These are phyloP conservation scores for Allobates femoralis DNA, from an alignment of 2,797 vertebrate species.

Conservation along the genomic window DNA sequence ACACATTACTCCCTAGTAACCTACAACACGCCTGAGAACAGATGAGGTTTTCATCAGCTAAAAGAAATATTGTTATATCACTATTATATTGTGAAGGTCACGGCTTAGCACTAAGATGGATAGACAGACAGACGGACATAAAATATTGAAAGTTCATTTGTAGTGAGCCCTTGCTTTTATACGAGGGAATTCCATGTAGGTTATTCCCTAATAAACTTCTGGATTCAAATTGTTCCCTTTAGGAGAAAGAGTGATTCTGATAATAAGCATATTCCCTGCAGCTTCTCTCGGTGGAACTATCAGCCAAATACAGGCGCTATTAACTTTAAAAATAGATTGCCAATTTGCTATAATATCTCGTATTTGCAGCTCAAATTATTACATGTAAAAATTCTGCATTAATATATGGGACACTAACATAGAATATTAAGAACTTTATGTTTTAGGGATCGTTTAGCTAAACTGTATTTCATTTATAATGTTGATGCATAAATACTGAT, in stretches of 20 bases:
- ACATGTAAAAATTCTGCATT: not conserved
- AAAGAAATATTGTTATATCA: no score
- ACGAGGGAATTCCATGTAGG: constrained; percentile 2
- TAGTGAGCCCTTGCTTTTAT: not conserved
- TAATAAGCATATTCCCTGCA: constrained; percentile 12
- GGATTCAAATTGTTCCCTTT: constrained; percentile 63
- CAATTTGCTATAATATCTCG: not conserved
- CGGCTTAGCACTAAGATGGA: not conserved
- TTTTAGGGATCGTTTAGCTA: not conserved
- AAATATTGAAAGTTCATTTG: not conserved
- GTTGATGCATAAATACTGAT: no score
- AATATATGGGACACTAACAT: not conserved
- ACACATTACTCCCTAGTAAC: not conserved
- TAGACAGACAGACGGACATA: not conserved
- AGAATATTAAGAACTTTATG: not conserved
- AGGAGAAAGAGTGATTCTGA: constrained; percentile 8
- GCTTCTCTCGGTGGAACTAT: not conserved
- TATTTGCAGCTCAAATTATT: not conserved
- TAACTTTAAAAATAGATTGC: not conserved
- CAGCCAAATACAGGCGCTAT: not conserved
- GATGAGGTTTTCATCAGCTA: not conserved
- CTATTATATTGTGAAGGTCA: no score
- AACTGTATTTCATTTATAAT: no score
- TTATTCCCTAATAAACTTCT: constrained; percentile 52
- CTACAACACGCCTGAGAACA: not conserved